Percentiles rank a stretch among this genome's conserved stretches.
Evolutionary conservation across 2,888 invertebrate species (phyloP).

Genomic region (Neoascia interrupta): DNA sequence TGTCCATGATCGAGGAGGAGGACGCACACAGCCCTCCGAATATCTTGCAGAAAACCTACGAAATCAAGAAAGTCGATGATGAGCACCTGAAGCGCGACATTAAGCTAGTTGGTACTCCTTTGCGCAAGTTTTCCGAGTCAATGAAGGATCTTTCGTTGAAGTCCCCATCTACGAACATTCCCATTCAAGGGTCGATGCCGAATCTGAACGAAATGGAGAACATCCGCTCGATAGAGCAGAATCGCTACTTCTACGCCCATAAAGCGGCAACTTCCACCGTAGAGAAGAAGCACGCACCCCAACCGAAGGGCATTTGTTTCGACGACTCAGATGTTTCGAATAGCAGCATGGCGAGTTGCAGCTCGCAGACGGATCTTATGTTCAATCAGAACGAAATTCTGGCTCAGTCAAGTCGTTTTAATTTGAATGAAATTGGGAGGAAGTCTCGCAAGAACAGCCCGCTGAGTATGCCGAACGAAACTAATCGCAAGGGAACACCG

Average conservation of each 20-base stretch:
- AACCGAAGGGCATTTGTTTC: slow-evolving; percentile 46
- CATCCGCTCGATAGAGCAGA: slow-evolving; percentile 78
- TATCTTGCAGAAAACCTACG: slow-evolving; percentile 37
- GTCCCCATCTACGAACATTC: slow-evolving; percentile 73
- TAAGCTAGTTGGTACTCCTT: slow-evolving; percentile 76
- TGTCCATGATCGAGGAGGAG: slow-evolving; percentile 77
- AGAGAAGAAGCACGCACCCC: slow-evolving; percentile 6
- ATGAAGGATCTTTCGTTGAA: slow-evolving; percentile 77
- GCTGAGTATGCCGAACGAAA: neutral
- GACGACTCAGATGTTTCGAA: slow-evolving; percentile 72
- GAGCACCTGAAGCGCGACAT: slow-evolving; percentile 76
- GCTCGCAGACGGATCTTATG: slow-evolving; percentile 73
- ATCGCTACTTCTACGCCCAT: slow-evolving; percentile 75
- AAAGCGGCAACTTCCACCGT: neutral
- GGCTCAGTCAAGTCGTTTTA: slow-evolving; percentile 79
- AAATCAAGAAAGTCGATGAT: slow-evolving; percentile 38
- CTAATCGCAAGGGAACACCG: slow-evolving; percentile 8
- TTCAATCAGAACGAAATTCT: slow-evolving; percentile 79
- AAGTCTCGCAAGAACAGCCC: slow-evolving; percentile 71
- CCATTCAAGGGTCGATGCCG: slow-evolving; percentile 79
- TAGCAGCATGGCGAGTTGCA: slow-evolving; percentile 73
- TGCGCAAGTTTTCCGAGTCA: slow-evolving; percentile 78
- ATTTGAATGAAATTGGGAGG: slow-evolving; percentile 76
- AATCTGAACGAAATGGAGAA: slow-evolving; percentile 78
- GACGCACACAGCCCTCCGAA: slow-evolving; percentile 70